phyloP scores from a whole-genome alignment of 1,140 invertebrate species.

The Ericerus pela region DNA sequence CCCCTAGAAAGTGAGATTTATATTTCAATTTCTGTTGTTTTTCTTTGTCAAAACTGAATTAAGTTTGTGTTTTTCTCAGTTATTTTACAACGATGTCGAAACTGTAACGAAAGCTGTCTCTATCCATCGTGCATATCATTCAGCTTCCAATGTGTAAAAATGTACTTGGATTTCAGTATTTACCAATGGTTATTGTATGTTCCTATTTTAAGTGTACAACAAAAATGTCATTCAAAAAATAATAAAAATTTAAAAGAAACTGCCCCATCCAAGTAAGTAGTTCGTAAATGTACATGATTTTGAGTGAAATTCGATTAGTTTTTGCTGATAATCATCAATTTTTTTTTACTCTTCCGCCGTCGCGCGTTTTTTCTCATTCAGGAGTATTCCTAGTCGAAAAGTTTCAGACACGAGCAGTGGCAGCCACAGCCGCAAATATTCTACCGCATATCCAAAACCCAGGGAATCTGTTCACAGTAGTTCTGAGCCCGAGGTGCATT shows the following conservation, averaged over 20 bases:
- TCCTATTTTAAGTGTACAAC: background rate
- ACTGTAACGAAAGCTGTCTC: background rate
- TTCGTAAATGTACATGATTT: no score
- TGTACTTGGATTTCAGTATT: background rate
- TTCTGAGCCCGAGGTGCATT: background rate
- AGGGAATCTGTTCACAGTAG: conserved; percentile 17
- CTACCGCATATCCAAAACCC: background rate
- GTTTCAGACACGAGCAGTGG: conserved; percentile 14
- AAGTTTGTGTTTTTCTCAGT: background rate
- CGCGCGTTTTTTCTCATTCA: background rate
- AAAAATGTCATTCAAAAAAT: background rate
- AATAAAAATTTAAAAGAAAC: background rate
- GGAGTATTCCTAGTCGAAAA: conserved; percentile 16
- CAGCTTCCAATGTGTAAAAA: background rate
- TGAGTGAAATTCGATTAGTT: no score
- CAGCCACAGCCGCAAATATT: conserved; percentile 9
- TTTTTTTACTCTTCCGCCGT: no score
- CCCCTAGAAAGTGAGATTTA: background rate
- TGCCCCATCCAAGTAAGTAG: background rate
- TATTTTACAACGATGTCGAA: background rate
- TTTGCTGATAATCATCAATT: no score
- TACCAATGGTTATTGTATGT: background rate
- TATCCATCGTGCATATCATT: background rate
- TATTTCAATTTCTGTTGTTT: background rate
- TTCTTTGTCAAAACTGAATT: background rate